Evolutionary conservation across 2,888 invertebrate genomes (phyloP), one percentile per base, ranked within the genome.

Genomic region (Drosophila sordidula): DNA sequence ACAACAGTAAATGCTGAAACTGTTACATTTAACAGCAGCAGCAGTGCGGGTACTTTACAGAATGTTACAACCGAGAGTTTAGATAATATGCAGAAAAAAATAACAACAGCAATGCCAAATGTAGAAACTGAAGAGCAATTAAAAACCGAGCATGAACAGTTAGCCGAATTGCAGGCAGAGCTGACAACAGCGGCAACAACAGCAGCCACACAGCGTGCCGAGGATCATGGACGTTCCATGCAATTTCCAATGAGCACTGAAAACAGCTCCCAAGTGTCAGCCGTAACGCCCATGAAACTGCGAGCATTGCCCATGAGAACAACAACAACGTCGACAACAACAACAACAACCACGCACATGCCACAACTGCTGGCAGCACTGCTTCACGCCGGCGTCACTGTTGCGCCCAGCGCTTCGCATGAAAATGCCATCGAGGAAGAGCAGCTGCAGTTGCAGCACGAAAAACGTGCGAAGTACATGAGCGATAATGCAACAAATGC

Each of bases 391-490:
- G 51, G 64, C 16, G 62, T 67, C 41, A 67, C 71, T 5, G 54
- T 70, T 22, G 47, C 52, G 25, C 66, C 59, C 6, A 66, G 39
- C 12, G 65, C 69, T 3, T 85, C 89, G 25, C 64, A 78, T 25
- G 86, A 85, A 41, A 89, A 89, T 25, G 70, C 51, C 54, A 87
- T 89, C 4, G 89, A 87, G n/a, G 78, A 75, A 52, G 73, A 70
- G n/a, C 57, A 73, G 6, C 50, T 29, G 54, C 70, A 46, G 26
- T 68, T 59, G 47, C 49, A 71, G 68, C 61, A 70, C 26, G 91
- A 90, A 32, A 91, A 91, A 72, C 88, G 90, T 12, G 86, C 89
- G 0, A 92, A 92, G 78, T 91, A 87, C 50, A 89, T 92, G 6
- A 89, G 74, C 51, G 90, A 90, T 14, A 91, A 90, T 59, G 87